Evolutionary conservation across 2,113 vertebrate genomes (phyloP), one percentile per base, ranked within the genome.

Genomic region (Menidia beryllina): DNA sequence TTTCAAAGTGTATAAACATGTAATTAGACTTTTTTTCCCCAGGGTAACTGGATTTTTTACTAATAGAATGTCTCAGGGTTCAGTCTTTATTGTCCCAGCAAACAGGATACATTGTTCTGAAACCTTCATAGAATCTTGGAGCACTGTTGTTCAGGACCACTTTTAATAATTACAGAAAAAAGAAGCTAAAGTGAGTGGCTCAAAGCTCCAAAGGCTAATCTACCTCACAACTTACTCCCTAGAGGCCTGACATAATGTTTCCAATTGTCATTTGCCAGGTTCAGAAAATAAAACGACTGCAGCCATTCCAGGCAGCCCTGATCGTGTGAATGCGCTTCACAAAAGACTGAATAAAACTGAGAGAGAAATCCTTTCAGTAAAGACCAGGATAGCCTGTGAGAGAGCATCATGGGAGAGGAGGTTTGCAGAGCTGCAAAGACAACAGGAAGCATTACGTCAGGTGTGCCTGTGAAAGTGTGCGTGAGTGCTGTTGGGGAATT

Each of bases 381-480:
- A 93, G 86, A 87, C 88, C 0, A 93, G 94, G 81, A 81, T 95
- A 24, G 83, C 87, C 0, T 90, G 89, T 0, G 94, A 95, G 80
- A 94, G 89, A 62, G 88, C 90, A n/a, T 89, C 93, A 59, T 95
- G 95, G 95, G 94, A 94, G 71, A 91, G 75, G 60, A 87, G 90
- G 20, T 96, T 95, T 83, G 66, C 88, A 56, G 92, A 95, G 53
- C 89, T 96, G 75, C 91, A 92, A 67, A 89, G 41, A 72, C 93
- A 91, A 50, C 95, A 95, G 60, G 93, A 93, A 14, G 79, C 82
- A 13, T 61, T 95, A 9, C 82, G 54, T 13, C 69, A 91, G 93
- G 95, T 95, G 62, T 23, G 65, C 23, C 23, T 61, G 48, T 47
- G 21, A 58, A 26, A 20, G 4, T 67, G 41, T 54, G 24, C 13